phyloP scores from a whole-genome alignment of 2,113 vertebrate genomes.

The Mixornis gularis region DNA sequence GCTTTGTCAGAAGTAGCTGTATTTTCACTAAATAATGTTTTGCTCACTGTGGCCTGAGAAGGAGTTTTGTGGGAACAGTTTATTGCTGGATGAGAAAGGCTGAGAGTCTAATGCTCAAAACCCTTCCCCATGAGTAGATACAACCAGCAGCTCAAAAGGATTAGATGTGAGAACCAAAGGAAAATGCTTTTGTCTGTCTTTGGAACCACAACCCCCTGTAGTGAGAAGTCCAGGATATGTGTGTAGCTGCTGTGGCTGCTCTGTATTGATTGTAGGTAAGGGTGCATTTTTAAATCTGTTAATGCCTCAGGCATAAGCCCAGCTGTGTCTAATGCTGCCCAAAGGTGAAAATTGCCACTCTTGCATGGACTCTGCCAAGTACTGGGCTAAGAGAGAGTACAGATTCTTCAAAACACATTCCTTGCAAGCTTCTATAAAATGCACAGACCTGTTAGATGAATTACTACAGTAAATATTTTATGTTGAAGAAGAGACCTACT shows the following conservation, averaged over 20 bases:
- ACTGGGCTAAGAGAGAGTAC: not conserved
- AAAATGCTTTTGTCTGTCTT: not conserved
- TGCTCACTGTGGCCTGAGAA: not conserved
- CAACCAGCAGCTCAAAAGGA: not conserved
- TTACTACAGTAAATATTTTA: not conserved
- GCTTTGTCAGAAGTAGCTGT: not conserved
- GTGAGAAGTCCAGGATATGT: not conserved
- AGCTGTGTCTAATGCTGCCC: not conserved
- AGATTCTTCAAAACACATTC: not conserved
- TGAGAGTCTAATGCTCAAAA: not conserved
- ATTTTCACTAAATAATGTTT: not conserved
- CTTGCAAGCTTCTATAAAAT: not conserved
- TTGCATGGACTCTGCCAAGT: not conserved
- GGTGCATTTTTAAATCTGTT: not conserved
- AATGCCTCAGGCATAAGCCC: not conserved
- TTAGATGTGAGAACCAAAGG: not conserved
- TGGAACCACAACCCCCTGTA: accelerated
- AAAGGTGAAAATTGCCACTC: not conserved
- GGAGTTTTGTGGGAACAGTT: accelerated
- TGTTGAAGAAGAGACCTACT: not conserved
- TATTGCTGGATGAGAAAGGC: not conserved
- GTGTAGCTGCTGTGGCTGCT: not conserved
- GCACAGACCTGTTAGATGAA: not conserved
- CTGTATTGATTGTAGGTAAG: not conserved
- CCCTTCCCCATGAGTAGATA: not conserved